phyloP scores from a whole-genome alignment of 2,797 vertebrate genomes.

The Syndactyla subalaris region DNA sequence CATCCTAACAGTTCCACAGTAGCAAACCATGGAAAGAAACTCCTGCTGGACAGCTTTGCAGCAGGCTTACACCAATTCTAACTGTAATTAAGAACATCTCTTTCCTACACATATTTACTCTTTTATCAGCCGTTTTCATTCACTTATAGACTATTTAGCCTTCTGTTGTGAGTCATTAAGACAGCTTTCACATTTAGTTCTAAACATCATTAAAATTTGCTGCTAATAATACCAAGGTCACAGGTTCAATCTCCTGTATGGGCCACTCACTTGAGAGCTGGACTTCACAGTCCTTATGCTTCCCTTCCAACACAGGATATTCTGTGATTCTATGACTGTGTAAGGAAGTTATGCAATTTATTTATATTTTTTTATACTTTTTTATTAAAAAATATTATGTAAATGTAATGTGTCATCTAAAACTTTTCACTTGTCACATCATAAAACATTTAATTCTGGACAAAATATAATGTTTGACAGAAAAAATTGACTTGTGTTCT shows the following conservation, averaged over 20 bases:
- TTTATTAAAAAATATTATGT: background rate
- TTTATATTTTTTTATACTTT: background rate
- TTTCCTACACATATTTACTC: background rate
- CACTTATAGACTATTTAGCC: background rate
- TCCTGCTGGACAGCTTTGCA: background rate
- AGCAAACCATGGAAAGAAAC: background rate
- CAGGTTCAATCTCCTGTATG: background rate
- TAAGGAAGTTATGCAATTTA: background rate
- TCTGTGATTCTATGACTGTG: background rate
- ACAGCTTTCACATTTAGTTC: background rate
- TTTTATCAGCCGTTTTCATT: background rate
- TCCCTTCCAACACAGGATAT: background rate
- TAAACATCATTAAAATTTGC: background rate
- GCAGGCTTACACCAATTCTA: background rate
- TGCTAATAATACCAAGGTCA: background rate
- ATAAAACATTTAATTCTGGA: background rate
- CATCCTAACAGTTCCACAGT: background rate
- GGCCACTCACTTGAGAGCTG: background rate
- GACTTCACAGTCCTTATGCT: background rate
- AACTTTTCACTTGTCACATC: background rate
- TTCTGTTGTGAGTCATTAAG: background rate
- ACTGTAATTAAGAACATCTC: background rate
- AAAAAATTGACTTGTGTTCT: background rate
- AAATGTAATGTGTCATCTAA: background rate
- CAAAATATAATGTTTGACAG: background rate